Base-by-base conservation (phyloP, 2,797 vertebrate genomes). In the Silurus aristotelis region DNA sequence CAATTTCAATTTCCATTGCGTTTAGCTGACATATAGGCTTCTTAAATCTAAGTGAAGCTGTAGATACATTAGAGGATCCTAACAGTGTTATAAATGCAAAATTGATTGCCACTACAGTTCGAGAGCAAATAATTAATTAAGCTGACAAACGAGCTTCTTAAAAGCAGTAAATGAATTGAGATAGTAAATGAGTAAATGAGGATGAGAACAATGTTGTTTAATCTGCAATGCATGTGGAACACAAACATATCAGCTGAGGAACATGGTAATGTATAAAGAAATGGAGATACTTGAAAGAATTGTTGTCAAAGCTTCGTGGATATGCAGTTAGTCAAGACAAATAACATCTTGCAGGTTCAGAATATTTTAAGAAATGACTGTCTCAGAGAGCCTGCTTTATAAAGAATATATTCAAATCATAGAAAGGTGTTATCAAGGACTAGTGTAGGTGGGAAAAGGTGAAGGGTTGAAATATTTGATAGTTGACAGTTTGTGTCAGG, bases 91-190 rank as follows among this genome's bases (percentile, higher is more conserved):
- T 60, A 20, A 31, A 60, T 63, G 13, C 31, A n/a, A 79, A 22
- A 5, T n/a, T 63, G 58, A 46, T 63, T 46, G n/a, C 12, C 19
- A 38, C 27, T 77, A 61, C 22, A 22, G 20, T 63, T 79, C n/a
- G 20, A 79, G 20, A 38, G 77, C 38, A 79, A 63, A n/a, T 31
- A 31, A 70, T 48, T 22, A 71, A 58, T 71, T 82, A n/a, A 58
- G 48, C 66, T 81, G 80, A 63, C 58, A 78, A 78, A 63, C 12
- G 43, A 22, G 12, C 38, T 63, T 79, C 60, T 63, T 63, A 78
- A 61, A 79, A 52, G 10, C 48, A 52, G 10, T 61, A 43, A 78
- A 20, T 78, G 31, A 61, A 14, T 31, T 31, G 56, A 52, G 48
- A 52, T 52, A 52, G 48, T 52, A 52, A 52, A 52, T 10, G 48